phyloP scores from a whole-genome alignment of 2,797 vertebrate genomes.

The Melanotaenia nigrans region DNA sequence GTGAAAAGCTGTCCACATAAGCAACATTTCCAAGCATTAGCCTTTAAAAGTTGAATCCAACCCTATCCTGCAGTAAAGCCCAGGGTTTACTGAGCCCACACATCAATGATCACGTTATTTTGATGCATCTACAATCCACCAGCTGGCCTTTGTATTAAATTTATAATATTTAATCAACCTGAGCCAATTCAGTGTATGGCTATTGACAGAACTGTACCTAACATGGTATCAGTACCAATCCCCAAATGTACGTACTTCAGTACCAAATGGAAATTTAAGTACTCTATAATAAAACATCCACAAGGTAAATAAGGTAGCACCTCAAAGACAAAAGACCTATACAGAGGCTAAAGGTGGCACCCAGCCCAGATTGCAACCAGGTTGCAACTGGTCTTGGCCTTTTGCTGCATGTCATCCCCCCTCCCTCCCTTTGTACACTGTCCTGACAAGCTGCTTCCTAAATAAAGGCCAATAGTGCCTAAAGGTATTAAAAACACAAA shows the following conservation, averaged over 20 bases:
- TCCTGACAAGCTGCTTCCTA: no score
- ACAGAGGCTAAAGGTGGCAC: no score
- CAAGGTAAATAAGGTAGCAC: no score
- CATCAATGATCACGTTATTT: no score
- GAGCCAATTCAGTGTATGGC: background rate
- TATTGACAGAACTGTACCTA: background rate
- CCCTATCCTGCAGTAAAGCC: background rate
- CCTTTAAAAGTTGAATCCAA: background rate
- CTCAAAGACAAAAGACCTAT: background rate
- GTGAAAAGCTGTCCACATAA: background rate
- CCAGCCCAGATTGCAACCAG: no score
- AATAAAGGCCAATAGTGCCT: no score
- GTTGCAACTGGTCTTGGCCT: no score
- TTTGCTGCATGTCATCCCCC: no score
- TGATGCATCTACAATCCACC: background rate
- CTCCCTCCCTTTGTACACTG: no score
- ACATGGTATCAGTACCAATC: no score
- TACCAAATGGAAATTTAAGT: background rate
- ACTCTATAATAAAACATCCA: background rate
- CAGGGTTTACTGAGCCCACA: background rate
- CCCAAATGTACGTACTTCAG: no score
- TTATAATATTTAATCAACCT: background rate
- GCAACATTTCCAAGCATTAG: background rate
- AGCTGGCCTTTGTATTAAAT: background rate
- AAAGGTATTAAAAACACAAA: no score